These are phyloP conservation scores for Xestobium rufovillosum DNA, from an alignment of 2,888 invertebrate species.

Conservation along the genomic window DNA sequence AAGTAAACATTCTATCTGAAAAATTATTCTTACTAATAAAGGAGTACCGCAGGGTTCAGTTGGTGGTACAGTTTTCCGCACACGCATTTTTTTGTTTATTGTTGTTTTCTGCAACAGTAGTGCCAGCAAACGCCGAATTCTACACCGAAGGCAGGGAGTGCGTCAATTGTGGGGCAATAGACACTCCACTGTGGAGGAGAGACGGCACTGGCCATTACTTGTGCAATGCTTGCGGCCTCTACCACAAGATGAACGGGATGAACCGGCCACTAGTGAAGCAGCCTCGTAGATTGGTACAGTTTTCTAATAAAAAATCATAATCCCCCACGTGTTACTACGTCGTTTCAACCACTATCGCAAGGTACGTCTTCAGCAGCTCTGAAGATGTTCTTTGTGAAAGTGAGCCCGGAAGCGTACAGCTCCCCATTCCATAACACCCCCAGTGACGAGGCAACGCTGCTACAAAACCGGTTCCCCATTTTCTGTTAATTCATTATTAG, in stretches of 20 bases:
- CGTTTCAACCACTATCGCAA: too few species aligned
- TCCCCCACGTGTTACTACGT: neutral
- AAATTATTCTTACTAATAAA: too few species aligned
- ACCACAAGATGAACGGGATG: conserved; percentile 94
- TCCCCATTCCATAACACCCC: conserved; percentile 39
- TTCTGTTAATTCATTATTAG: neutral
- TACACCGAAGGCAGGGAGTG: conserved; percentile 87
- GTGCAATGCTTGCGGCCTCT: conserved; percentile 99
- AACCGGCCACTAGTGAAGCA: conserved; percentile 88
- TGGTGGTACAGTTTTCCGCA: too few species aligned
- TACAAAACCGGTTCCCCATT: too few species aligned
- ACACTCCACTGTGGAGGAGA: conserved; percentile 95
- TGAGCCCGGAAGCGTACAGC: neutral
- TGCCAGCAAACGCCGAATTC: conserved; percentile 41
- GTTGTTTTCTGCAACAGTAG: too few species aligned
- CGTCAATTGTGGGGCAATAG: conserved; percentile 95
- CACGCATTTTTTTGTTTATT: too few species aligned
- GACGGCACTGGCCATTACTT: conserved; percentile 99
- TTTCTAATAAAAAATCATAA: conserved; percentile 9
- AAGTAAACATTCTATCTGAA: too few species aligned
- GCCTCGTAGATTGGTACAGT: conserved; percentile 77
- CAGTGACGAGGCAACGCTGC: conserved; percentile 44
- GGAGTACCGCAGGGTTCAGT: too few species aligned
- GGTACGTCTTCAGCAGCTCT: neutral
- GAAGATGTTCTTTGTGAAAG: neutral